Conservation (phyloP, 2,797 vertebrate genomes). For the Pagetopsis macropterus region DNA sequence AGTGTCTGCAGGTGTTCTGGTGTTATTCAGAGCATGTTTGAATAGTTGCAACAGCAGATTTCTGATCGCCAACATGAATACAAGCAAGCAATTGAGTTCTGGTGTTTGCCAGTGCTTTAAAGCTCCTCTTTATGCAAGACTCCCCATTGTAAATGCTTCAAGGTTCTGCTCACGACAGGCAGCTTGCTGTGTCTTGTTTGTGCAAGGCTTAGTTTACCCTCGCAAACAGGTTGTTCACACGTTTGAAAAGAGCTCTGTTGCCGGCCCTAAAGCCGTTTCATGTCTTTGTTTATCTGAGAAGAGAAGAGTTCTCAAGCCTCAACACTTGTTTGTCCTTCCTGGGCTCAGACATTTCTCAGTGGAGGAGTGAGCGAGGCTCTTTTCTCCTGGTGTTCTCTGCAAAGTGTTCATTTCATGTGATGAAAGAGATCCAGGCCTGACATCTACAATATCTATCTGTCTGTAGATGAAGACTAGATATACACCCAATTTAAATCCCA, state of each 20-base stretch:
- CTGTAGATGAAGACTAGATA: constrained; percentile 58
- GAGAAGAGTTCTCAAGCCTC: constrained; percentile 59
- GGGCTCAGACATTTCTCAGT: constrained; percentile 46
- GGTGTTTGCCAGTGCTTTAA: constrained; percentile 25
- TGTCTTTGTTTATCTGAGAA: constrained; percentile 70
- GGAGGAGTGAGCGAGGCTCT: constrained; percentile 33
- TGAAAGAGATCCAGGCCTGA: constrained; percentile 59
- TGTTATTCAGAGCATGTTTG: constrained; percentile 40
- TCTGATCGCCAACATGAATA: constrained; percentile 28
- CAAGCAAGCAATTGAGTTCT: constrained; percentile 11
- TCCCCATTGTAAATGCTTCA: constrained; percentile 37
- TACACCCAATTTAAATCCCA: constrained; percentile 61
- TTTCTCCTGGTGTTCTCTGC: constrained; percentile 32
- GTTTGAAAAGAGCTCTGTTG: constrained; percentile 57
- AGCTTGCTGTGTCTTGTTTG: constrained; percentile 48
- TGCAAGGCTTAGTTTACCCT: constrained; percentile 52
- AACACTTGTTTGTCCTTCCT: constrained; percentile 70
- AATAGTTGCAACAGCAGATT: constrained; percentile 29
- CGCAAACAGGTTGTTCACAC: constrained; percentile 59
- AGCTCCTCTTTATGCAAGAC: constrained; percentile 28
- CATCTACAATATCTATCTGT: constrained; percentile 47
- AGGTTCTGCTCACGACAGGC: constrained; percentile 14
- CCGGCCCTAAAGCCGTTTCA: constrained; percentile 61
- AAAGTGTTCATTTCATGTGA: constrained; percentile 53
- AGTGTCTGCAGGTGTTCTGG: background rate